Conservation (phyloP, 2,888 invertebrate genomes). For the Himalopsyche tibetana region DNA sequence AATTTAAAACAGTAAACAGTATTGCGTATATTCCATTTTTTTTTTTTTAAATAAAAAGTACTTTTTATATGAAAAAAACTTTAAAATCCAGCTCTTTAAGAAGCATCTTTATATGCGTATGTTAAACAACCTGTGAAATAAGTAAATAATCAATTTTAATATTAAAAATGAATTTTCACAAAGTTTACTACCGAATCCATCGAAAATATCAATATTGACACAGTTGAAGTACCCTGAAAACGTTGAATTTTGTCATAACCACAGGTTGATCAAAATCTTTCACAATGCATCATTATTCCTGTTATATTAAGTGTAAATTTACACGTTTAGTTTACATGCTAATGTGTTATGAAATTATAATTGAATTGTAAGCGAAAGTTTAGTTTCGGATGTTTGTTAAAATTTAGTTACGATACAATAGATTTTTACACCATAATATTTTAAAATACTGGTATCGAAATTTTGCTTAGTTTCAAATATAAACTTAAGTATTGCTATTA, state of each 20-base stretch:
- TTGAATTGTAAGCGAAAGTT: background rate
- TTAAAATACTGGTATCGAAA: background rate
- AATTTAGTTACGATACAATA: background rate
- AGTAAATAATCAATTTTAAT: too few relatives aligned
- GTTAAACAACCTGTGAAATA: too few relatives aligned
- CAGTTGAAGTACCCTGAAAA: background rate
- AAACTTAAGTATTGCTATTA: background rate
- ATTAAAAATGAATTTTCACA: too few relatives aligned
- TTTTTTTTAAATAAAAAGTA: too few relatives aligned
- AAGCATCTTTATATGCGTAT: too few relatives aligned
- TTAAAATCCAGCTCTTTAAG: too few relatives aligned
- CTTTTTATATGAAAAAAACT: too few relatives aligned
- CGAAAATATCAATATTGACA: background rate
- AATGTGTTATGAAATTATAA: slow-evolving; percentile 12
- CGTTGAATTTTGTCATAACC: background rate
- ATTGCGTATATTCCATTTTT: too few relatives aligned
- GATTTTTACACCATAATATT: background rate
- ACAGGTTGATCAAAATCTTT: background rate
- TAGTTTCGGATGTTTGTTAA: background rate
- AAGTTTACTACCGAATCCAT: too few relatives aligned
- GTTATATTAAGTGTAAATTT: slow-evolving; percentile 1
- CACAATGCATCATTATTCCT: slow-evolving; percentile 22
- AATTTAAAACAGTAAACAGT: too few relatives aligned
- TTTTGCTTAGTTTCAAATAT: background rate
- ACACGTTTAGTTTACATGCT: background rate